Evolutionary conservation across 2,113 vertebrate genomes (phyloP).

Genomic region (Apeltes quadracus): DNA sequence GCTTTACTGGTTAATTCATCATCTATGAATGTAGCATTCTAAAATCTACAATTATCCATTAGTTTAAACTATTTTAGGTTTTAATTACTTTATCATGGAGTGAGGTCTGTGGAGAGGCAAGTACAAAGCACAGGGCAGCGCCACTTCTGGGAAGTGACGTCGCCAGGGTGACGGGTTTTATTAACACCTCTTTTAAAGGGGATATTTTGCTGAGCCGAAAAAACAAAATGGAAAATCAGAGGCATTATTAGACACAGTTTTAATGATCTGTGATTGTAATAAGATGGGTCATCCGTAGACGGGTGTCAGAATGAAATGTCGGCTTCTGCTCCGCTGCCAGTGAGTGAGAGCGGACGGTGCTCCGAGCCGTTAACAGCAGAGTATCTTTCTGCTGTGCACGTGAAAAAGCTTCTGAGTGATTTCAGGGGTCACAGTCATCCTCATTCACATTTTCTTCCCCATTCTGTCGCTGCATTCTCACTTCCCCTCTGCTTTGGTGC

Average conservation of each 20-base stretch:
- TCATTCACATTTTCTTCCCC: neutral
- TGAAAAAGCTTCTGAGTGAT: neutral
- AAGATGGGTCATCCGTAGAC: too few relatives aligned
- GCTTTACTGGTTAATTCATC: slow-evolving; percentile 17
- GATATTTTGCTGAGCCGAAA: too few relatives aligned
- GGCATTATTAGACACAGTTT: too few relatives aligned
- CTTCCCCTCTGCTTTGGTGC: neutral
- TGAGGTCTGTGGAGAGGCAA: too few relatives aligned
- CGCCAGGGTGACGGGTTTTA: too few relatives aligned
- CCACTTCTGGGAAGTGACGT: too few relatives aligned
- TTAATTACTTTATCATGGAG: too few relatives aligned
- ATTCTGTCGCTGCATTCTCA: neutral
- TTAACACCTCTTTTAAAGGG: too few relatives aligned
- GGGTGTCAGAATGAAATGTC: slow-evolving; percentile 10
- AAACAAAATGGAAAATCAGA: too few relatives aligned
- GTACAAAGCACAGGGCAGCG: too few relatives aligned
- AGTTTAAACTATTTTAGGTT: too few relatives aligned
- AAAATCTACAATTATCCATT: slow-evolving; percentile 16
- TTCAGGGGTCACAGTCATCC: neutral
- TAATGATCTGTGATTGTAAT: too few relatives aligned
- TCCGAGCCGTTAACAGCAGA: neutral
- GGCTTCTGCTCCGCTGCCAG: neutral
- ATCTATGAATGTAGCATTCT: neutral
- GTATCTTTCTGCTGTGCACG: neutral
- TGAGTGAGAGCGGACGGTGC: neutral